Evolutionary conservation across 2,113 vertebrate genomes (phyloP).

Genomic region (Turdus rufiventris): DNA sequence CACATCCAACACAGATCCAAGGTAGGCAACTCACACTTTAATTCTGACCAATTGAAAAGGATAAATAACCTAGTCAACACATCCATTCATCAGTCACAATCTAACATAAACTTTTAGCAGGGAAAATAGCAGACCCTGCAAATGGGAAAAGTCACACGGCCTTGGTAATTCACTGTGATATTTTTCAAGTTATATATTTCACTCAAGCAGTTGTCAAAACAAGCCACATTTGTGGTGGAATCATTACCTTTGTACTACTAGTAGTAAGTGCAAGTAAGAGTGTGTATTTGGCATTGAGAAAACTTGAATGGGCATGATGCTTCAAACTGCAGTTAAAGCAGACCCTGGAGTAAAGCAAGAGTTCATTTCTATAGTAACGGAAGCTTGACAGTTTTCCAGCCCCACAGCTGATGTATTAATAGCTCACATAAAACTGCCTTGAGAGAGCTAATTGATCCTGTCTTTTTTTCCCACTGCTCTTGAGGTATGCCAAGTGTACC

Average conservation of each 20-base stretch:
- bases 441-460: neutral
- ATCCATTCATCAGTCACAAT: neutral
- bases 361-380: neutral
- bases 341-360: neutral
- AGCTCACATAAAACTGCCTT: neutral
- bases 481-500: neutral
- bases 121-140: neutral
- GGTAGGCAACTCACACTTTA: neutral
- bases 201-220: neutral
- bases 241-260: neutral
- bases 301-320: neutral
- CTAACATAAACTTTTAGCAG: neutral
- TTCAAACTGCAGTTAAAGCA: neutral
- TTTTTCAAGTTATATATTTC: neutral
- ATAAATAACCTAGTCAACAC: neutral
- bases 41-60: neutral
- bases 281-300: neutral
- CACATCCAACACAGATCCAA: neutral
- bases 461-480: neutral
- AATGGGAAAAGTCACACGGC: neutral
- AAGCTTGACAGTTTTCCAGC: neutral
- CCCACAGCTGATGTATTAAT: neutral
- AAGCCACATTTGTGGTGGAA: neutral
- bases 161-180: neutral
- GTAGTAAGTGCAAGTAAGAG: neutral